phyloP scores from a whole-genome alignment of 2,888 invertebrate species.

The Aleiodes alternator region DNA sequence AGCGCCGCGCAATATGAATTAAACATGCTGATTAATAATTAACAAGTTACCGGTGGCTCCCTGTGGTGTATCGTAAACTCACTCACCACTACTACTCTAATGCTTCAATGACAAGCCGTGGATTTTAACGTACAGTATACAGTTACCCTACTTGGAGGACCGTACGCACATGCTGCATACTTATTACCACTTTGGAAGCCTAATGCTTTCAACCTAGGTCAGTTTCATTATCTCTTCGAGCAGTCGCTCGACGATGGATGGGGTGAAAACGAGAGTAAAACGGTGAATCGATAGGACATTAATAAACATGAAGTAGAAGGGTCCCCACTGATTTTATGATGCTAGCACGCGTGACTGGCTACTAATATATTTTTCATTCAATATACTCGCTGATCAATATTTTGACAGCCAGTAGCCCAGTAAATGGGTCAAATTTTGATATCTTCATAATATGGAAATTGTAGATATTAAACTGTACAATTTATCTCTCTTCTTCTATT shows the following conservation, averaged over 20 bases:
- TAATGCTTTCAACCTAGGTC: slow-evolving; percentile 63
- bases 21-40: slow-evolving; percentile 75
- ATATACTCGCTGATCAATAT: slow-evolving; percentile 12
- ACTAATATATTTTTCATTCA: slow-evolving; percentile 6
- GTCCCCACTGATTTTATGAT: slow-evolving; percentile 48
- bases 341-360: slow-evolving; percentile 21
- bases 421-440: slow-evolving; percentile 7
- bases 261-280: slow-evolving; percentile 57
- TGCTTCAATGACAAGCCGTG: slow-evolving; percentile 21
- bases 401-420: background rate
- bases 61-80: slow-evolving; percentile 46
- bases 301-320: slow-evolving; percentile 68
- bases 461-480: background rate
- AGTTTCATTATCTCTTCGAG: slow-evolving; percentile 67
- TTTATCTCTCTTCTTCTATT: background rate
- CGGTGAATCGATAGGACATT: slow-evolving; percentile 69
- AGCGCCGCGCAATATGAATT: slow-evolving; percentile 73
- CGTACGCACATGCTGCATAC: slow-evolving; percentile 43
- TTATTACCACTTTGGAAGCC: slow-evolving; percentile 44
- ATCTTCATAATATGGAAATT: too few species aligned
- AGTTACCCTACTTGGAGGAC: slow-evolving; percentile 35
- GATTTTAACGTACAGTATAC: slow-evolving; percentile 32
- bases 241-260: slow-evolving; percentile 23
- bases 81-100: background rate
- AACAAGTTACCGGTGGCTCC: slow-evolving; percentile 70